Conservation (phyloP, 2,113 vertebrate species). For the Syngnathus typhle region DNA sequence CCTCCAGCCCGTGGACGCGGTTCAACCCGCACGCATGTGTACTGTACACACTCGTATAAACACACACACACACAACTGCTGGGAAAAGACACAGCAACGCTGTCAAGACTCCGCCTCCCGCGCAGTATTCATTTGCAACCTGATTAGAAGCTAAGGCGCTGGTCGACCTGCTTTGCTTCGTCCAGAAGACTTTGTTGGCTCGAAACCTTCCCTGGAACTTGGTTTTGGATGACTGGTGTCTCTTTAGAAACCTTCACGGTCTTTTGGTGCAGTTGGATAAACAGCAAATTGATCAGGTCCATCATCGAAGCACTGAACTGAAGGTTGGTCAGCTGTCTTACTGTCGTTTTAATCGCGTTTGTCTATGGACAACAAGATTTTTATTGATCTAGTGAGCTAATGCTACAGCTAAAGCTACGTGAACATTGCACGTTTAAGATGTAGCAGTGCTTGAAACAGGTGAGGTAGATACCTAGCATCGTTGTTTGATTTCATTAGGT, state of each 20-base stretch:
- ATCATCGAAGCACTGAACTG: conserved; percentile 10
- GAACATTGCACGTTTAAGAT: neutral
- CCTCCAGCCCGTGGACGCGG: conserved; percentile 64
- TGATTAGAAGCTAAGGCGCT: conserved; percentile 41
- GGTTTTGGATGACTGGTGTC: conserved; percentile 21
- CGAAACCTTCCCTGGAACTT: conserved; percentile 18
- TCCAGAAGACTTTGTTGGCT: conserved; percentile 26
- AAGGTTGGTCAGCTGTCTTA: conserved; percentile 43
- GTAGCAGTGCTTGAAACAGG: neutral
- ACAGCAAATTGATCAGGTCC: conserved; percentile 1
- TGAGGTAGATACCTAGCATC: neutral
- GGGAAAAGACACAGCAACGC: conserved; percentile 33
- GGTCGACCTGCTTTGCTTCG: conserved; percentile 25
- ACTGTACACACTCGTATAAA: conserved; percentile 5
- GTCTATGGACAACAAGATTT: neutral
- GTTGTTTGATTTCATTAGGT: neutral
- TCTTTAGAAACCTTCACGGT: conserved; percentile 18
- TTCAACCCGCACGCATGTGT: conserved; percentile 15
- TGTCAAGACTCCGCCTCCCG: conserved; percentile 41
- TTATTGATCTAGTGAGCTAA: neutral
- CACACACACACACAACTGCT: conserved; percentile 6
- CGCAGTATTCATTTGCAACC: conserved; percentile 34
- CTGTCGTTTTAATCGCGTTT: neutral
- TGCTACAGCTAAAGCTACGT: neutral
- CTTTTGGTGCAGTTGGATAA: conserved; percentile 32